Conservation (phyloP, 2,888 invertebrate genomes). For the Aspidiotus rigidus region DNA sequence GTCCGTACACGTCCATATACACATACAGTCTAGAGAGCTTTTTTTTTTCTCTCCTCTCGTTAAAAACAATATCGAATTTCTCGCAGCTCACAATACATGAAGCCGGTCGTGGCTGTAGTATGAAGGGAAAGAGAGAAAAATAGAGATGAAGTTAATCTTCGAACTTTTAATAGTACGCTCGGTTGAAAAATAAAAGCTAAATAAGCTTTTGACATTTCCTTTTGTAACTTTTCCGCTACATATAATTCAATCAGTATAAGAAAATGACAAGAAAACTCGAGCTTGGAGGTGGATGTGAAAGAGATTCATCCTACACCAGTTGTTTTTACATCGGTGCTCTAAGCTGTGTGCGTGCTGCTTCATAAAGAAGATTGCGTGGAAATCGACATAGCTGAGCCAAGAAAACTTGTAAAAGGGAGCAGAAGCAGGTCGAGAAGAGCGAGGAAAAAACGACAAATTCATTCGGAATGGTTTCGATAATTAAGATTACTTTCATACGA, state of each 20-base stretch:
- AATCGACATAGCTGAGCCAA: too few species aligned
- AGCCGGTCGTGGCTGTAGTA: too few species aligned
- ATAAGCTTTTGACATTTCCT: conserved; percentile 30
- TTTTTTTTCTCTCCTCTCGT: too few species aligned
- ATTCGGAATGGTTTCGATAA: conserved; percentile 23
- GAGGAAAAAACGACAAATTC: conserved; percentile 18
- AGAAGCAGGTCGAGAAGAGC: too few species aligned
- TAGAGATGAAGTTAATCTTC: conserved; percentile 8
- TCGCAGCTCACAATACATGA: too few species aligned
- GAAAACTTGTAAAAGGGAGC: too few species aligned
- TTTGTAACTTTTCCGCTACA: conserved; percentile 30
- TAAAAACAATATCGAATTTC: too few species aligned
- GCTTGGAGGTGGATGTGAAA: neutral
- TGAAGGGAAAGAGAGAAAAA: too few species aligned
- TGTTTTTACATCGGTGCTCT: conserved; percentile 14
- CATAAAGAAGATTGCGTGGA: too few species aligned
- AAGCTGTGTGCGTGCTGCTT: too few species aligned
- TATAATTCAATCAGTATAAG: conserved; percentile 28
- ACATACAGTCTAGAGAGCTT: too few species aligned
- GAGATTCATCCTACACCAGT: conserved; percentile 18
- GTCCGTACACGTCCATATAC: too few species aligned
- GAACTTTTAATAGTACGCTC: conserved; percentile 8
- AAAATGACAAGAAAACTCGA: conserved; percentile 23
- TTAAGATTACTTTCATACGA: conserved; percentile 22
- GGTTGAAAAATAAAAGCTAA: conserved; percentile 20